Evolutionary conservation across 2,113 vertebrate species (phyloP), one percentile per base, ranked within the genome.

Genomic region (western clawed frog (Xenopus tropicalis)): DNA sequence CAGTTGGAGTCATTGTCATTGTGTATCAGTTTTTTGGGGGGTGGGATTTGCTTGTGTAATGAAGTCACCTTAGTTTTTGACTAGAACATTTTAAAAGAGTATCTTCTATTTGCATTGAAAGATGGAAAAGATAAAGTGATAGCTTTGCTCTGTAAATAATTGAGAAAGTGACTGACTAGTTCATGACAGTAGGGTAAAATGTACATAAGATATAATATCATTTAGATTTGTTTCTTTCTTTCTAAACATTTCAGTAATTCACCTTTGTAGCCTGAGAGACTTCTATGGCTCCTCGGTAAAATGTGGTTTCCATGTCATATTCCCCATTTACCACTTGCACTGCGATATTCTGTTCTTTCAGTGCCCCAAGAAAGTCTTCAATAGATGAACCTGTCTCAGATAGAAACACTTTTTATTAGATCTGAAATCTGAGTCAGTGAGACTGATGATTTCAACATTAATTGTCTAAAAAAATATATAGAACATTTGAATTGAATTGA

Each of bases 271-370:
- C 83, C 43, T 87, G 83, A 0, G 91, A 90, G 11, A 98, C 86
- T 54, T 89, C 93, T 78, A 98, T 89, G 69, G 94, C 95, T 20
- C 94, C 95, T 2, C 92, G 95, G 70, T 96, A 86, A 1, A 86
- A 81, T 5, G 90, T 91, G 3, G 84, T 86, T 0, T 90, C 85
- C 80, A 88, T 85, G 78, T 93, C 87, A 77, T 91, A 89, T 13
- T 59, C 24, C 23, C 90, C 84, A 4, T 1, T 79, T 82, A 83
- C 83, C 68, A 96, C 76, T 44, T 98, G 92, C 79, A 96, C 85
- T 29, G 71, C 84, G 79, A 98, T 87, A 78, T 93, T 85, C 84
- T 95, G 95, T 68, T 66, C 78, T 62, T 90, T 90, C 80, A 98
- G 80, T 77, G 91, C 90, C 69, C 79, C 85, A 76, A 98, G 70